Evolutionary conservation across 2,797 vertebrate genomes (phyloP), one percentile per base, ranked within the genome.

Genomic region (Gymnothorax javanicus): DNA sequence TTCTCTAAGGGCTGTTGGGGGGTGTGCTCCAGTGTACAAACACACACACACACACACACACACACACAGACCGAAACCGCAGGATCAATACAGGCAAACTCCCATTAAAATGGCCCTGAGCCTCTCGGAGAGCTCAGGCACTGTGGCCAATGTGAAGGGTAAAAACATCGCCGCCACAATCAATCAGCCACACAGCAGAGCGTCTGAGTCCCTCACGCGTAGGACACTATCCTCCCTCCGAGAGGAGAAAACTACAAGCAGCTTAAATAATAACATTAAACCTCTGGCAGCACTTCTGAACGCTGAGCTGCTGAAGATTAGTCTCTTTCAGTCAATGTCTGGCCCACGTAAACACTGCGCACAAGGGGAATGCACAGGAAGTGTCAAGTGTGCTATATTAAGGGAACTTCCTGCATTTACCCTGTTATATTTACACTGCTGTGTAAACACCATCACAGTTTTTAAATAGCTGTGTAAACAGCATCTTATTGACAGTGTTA

Each of bases 41-140:
- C 43, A 17, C 50, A 15, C 50, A 2, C 23, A 50, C 83, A 84
- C 83, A 84, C 58, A 23, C 58, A 33, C 25, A 17, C 13, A 2
- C 60, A 6, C 27, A 58, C 83, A 50, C 3, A 50, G 58, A 43
- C 83, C 58, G 52, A 4, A 84, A 43, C 4, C 7, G 13, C 25
- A 43, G 17, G 60, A 84, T 84, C 83, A 50, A 84, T 84, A 84
- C 83, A 62, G 58, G 59, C n/a, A 13, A 27, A 62, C 58, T 64
- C 60, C 83, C 67, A 84, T 84, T 84, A 60, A 84, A 84, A 79
- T 52, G 43, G 75, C 75, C 15, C 60, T 20, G 15, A 64, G 5
- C 15, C 5, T 64, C 15, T 15, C 33, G 43, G 83, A 60, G 83
- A 7, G 52, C 52, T 64, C 25, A 58, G 83, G 27, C 25, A 84